These are phyloP conservation scores for Anoura caudifer DNA, from an alignment of 2,113 vertebrate genomes.

Conservation along the genomic window DNA sequence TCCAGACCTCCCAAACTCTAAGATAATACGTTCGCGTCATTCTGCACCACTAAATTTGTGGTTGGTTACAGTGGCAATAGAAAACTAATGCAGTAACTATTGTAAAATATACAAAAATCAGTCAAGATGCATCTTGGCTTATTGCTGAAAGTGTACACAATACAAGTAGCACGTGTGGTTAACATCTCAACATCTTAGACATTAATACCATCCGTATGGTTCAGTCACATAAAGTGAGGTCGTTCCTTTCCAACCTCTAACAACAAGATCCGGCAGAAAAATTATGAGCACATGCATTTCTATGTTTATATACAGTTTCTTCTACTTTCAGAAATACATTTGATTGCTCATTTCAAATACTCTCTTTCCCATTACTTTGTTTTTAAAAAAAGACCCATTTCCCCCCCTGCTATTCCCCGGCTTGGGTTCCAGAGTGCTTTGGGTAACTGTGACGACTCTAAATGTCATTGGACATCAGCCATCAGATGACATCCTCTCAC, in stretches of 20 bases:
- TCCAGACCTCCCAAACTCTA: neutral
- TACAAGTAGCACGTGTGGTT: neutral
- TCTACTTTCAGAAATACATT: neutral
- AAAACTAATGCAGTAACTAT: neutral
- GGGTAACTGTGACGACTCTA: neutral
- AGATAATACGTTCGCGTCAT: neutral
- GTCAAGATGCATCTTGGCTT: neutral
- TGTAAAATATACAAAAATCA: neutral
- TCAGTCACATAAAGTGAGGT: neutral
- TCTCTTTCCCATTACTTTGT: neutral
- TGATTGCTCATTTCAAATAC: neutral
- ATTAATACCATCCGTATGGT: neutral
- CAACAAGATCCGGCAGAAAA: neutral
- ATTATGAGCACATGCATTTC: neutral
- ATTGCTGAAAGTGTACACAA: neutral
- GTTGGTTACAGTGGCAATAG: neutral
- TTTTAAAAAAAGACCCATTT: neutral
- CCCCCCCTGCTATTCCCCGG: neutral
- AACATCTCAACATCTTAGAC: neutral
- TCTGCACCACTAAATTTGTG: neutral
- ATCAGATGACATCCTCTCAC: neutral
- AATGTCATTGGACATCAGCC: neutral
- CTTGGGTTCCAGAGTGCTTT: neutral
- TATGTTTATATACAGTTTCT: neutral
- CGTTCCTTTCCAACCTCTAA: neutral